Evolutionary conservation across 2,888 invertebrate genomes (phyloP), one percentile per base, ranked within the genome.

Genomic region (Ceramica pisi): DNA sequence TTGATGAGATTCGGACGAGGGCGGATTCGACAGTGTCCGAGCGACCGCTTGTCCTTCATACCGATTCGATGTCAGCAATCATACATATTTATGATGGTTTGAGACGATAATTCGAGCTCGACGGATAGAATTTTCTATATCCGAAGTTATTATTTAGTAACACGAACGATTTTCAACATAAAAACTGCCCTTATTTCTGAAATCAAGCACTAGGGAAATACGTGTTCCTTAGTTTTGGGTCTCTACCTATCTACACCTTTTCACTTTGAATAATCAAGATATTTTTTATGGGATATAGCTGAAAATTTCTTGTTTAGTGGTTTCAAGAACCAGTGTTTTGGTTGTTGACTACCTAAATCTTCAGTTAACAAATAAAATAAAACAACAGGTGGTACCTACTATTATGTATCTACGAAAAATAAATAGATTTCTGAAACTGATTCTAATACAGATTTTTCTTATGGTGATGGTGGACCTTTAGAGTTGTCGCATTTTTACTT

Each of bases 1-100:
- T 95, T 93, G 93, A 95, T 95, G 94, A 92, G 92, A 86, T 89
- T 92, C 93, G 94, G 94, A 93, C 94, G 88, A 67, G 81, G 86
- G 78, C 84, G 79, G 75, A 78, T 87, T 87, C 80, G 82, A 81
- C 83, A 80, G 80, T 83, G 86, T 86, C 87, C 83, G 74, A 59
- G 67, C 75, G 79, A 80, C 83, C 76, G 75, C 80, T 78, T 71
- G 78, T 79, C 82, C 74, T 78, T 82, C 70, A 73, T 82, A 78
- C 73, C 59, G 64, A 75, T 73, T 81, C 75, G 85, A 66, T 78
- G 82, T 71, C 84, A 78, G 63, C 56, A 57, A 66, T 67, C 74
- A 82, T 85, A 81, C 79, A 83, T 85, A 85, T 85, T 85, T 65
- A 83, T 85, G 72, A 72, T 70, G 55, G 73, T 19, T 63, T 68